Percentiles rank a stretch among this genome's conserved stretches.
phyloP scores from a whole-genome alignment of 2,113 vertebrate species.

The Antidorcas marsupialis region DNA sequence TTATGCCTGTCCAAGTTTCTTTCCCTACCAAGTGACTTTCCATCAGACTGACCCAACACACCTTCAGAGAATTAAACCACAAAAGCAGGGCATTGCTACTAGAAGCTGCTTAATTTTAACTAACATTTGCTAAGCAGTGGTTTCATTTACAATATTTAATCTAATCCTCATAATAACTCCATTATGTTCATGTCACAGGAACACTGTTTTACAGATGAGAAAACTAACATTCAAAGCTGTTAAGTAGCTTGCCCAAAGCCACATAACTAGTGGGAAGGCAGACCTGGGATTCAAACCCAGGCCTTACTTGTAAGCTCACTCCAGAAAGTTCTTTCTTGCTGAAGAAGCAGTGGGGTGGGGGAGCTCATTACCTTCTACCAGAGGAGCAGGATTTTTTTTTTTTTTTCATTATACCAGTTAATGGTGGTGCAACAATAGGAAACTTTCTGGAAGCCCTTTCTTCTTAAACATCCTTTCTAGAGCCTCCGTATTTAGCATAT shows the following conservation, averaged over 20 bases:
- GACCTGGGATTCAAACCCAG: neutral
- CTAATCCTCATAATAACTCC: neutral
- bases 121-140: neutral
- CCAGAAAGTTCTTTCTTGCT: neutral
- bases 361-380: neutral
- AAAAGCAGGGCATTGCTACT: neutral
- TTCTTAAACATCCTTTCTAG: neutral
- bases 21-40: neutral
- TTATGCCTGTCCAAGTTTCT: neutral
- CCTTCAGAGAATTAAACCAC: neutral
- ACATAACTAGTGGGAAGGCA: neutral
- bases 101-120: neutral
- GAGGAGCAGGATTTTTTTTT: neutral
- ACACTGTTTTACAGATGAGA: neutral
- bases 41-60: neutral
- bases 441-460: neutral
- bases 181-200: neutral
- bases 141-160: neutral
- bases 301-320: neutral
- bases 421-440: neutral
- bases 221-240: neutral
- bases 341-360: neutral
- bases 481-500: neutral
- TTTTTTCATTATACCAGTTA: neutral
- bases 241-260: neutral